Base-by-base conservation (phyloP, 2,797 vertebrate species). In the Pterois miles region DNA sequence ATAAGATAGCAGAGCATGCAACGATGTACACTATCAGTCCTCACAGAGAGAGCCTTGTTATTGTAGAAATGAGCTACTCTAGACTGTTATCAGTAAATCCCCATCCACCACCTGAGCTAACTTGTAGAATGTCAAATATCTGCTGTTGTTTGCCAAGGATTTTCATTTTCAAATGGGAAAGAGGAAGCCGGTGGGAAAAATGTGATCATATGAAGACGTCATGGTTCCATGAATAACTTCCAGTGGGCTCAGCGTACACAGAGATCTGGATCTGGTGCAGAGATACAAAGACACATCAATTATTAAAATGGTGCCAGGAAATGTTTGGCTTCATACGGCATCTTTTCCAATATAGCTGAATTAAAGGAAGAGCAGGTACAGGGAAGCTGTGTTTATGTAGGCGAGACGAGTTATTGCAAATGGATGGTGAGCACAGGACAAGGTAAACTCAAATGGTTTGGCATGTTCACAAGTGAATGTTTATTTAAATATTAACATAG, bases 401-500 rank as follows among this genome's bases (percentile, higher is more conserved):
- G 46, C 4, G 46, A 9, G 0, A 50, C 20, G 4, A 46, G 62
- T 78, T 57, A 29, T 6, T 67, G 57, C 43, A 78, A 86, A 80
- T 65, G 31, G 67, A 87, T 31, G 54, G 36, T 11, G 67, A 71
- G 58, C 54, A 14, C 56, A 25, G 34, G 63, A 54, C 50, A 73
- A 10, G 40, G 33, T 22, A 80, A 54, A 66, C 68, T 71, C 43
- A 6, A 14, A 8, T 25, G 27, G 56, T 68, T 60, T 84, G 70
- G 75, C 83, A 36, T 50, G 40, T 48, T 48, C 20, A 50, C 46
- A 50, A 50, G 11, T 62, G n/a, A 34, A 62, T 33, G 8, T 67
- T 87, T 78, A 77, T 81, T 79, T 63, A 16, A 74, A 82, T 80
- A 83, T 85, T 77, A 80, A 73, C 56, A 69, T 33, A 53, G 66